phyloP scores from a whole-genome alignment of 2,888 invertebrate species.

The Drosophila aldrichi region DNA sequence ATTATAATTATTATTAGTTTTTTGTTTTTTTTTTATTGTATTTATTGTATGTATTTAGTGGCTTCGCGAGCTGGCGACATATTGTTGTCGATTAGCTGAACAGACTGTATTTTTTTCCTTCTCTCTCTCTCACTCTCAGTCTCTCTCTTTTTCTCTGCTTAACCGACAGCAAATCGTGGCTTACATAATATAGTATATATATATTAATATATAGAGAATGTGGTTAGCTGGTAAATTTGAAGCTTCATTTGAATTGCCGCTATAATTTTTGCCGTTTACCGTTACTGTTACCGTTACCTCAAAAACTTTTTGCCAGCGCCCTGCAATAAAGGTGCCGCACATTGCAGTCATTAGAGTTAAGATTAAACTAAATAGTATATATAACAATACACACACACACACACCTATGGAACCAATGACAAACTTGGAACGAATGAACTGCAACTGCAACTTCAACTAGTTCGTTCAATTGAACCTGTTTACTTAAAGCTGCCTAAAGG shows the following conservation, averaged over 20 bases:
- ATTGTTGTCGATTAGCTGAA: conserved; percentile 30
- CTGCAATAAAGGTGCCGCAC: conserved; percentile 24
- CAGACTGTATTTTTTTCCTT: conserved; percentile 31
- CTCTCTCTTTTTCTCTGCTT: not conserved
- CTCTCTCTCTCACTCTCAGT: too few relatives aligned
- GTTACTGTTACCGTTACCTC: conserved; percentile 65
- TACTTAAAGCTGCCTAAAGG: conserved; percentile 40
- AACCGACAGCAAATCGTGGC: conserved; percentile 10
- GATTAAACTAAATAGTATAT: conserved; percentile 15
- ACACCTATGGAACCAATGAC: conserved; percentile 22
- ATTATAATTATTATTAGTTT: conserved; percentile 3
- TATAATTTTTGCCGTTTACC: conserved; percentile 42
- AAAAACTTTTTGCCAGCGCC: conserved; percentile 42
- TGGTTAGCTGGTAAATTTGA: conserved; percentile 25
- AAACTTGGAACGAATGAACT: conserved; percentile 24
- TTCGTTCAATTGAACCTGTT: conserved; percentile 16
- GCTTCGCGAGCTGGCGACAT: conserved; percentile 9
- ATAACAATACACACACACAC: not conserved
- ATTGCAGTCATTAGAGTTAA: conserved; percentile 65
- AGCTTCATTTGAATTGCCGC: conserved; percentile 26
- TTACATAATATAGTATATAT: not conserved
- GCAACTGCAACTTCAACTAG: conserved; percentile 3
- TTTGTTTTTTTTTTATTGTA: not conserved
- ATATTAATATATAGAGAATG: not conserved
- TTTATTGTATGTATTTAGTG: conserved; percentile 34